phyloP scores from a whole-genome alignment of 2,113 vertebrate species.

The Dromaius novaehollandiae region DNA sequence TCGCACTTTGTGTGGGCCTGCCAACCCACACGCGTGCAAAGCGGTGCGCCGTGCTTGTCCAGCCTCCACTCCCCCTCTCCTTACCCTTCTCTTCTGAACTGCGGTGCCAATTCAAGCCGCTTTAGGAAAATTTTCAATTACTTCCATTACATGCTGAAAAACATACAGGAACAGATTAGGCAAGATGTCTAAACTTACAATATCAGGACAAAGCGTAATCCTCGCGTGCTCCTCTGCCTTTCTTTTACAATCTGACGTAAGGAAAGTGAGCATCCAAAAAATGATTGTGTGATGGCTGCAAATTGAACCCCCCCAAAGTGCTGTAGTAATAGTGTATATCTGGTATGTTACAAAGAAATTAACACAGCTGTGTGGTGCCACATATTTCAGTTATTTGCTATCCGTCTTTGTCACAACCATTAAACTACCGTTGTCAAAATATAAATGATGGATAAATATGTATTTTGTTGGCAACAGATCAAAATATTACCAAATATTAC shows the following conservation, averaged over 20 bases:
- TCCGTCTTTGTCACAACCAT: not conserved
- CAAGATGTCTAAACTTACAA: not conserved
- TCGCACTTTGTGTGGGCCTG: not conserved
- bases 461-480: not conserved
- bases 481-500: not conserved
- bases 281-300: not conserved
- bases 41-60: accelerated
- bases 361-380: no score
- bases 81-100: no score
- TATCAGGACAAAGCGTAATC: not conserved
- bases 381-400: not conserved
- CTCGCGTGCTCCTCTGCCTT: not conserved
- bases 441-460: not conserved
- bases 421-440: not conserved
- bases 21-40: accelerated
- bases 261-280: not conserved
- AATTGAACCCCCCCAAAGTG: not conserved
- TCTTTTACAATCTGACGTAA: not conserved
- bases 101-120: accelerated
- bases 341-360: not conserved
- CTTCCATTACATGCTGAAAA: not conserved
- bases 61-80: accelerated
- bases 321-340: not conserved
- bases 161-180: not conserved
- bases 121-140: not conserved